Percentiles rank a stretch among this genome's conserved stretches.
These are phyloP conservation scores for Drosophila biarmipes DNA, from an alignment of 1,140 invertebrate genomes.

Conservation along the genomic window DNA sequence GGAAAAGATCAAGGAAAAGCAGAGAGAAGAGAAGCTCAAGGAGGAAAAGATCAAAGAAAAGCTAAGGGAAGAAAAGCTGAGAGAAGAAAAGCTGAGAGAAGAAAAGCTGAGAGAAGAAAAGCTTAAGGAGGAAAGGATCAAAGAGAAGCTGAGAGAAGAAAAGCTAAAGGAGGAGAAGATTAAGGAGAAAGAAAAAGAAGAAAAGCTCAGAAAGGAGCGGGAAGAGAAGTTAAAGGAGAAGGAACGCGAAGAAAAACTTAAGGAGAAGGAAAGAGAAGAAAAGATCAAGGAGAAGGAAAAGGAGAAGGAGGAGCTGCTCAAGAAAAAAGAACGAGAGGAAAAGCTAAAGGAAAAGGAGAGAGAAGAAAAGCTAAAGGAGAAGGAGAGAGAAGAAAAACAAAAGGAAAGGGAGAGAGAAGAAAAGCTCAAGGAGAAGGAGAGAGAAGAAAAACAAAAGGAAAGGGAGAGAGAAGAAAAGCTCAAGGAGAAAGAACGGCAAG, in stretches of 20 bases:
- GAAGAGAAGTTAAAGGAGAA: slow-evolving; percentile 8
- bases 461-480: slow-evolving; percentile 17
- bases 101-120: background rate
- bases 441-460: slow-evolving; percentile 8
- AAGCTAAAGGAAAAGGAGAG: background rate
- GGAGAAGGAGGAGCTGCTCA: slow-evolving; percentile 13
- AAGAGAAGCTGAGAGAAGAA: no score
- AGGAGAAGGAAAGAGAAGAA: slow-evolving; percentile 1
- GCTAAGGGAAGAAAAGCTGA: background rate
- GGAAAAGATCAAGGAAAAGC: slow-evolving; percentile 9
- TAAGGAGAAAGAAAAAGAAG: background rate
- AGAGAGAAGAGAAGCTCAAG: slow-evolving; percentile 9
- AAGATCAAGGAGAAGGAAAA: background rate
- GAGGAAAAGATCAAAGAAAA: slow-evolving; percentile 17
- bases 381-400: background rate
- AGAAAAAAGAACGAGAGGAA: background rate
- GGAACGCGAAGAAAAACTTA: background rate
- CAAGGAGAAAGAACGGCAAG: slow-evolving; percentile 13
- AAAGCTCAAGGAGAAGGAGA: slow-evolving; percentile 10
- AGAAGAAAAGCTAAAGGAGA: background rate
- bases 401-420: slow-evolving; percentile 10
- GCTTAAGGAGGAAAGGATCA: background rate
- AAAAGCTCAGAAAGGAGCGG: background rate
- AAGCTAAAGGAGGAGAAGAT: slow-evolving; percentile 2
- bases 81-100: background rate